A percentile compares a stretch with the other conserved stretches of the same genome.
These are phyloP conservation scores for Pogonus chalceus DNA, from an alignment of 1,140 invertebrate genomes.

Conservation along the genomic window DNA sequence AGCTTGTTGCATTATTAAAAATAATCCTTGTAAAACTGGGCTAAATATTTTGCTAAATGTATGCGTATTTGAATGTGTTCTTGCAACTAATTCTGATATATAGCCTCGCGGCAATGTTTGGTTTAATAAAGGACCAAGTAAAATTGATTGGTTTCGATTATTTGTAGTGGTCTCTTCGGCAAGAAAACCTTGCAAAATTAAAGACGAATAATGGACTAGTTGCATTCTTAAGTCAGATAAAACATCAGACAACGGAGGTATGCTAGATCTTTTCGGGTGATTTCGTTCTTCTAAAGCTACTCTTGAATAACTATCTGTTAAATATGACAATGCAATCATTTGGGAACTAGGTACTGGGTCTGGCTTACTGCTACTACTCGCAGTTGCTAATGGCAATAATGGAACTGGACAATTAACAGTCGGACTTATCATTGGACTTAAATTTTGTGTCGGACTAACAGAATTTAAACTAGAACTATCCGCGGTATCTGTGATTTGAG, in stretches of 20 bases:
- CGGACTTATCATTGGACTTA: slow-evolving; percentile 36
- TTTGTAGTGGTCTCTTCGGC: slow-evolving; percentile 20
- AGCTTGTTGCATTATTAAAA: slow-evolving; percentile 55
- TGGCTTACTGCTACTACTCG: slow-evolving; percentile 25
- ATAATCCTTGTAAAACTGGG: slow-evolving; percentile 59
- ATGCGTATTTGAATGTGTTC: slow-evolving; percentile 42
- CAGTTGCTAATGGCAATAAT: slow-evolving; percentile 22
- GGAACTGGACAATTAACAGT: slow-evolving; percentile 27
- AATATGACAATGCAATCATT: slow-evolving; percentile 44
- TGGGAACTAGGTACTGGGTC: slow-evolving; percentile 34
- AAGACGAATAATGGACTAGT: slow-evolving; percentile 49
- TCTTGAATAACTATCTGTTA: slow-evolving; percentile 56
- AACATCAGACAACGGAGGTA: slow-evolving; percentile 43
- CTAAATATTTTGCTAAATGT: slow-evolving; percentile 56
- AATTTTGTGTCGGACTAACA: slow-evolving; percentile 22
- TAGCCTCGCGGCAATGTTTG: slow-evolving; percentile 57
- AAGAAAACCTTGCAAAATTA: slow-evolving; percentile 48
- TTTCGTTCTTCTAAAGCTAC: slow-evolving; percentile 57
- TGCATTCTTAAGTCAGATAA: slow-evolving; percentile 49
- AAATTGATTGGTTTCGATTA: slow-evolving; percentile 35
- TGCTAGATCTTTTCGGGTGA: slow-evolving; percentile 57
- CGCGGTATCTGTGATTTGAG: slow-evolving; percentile 38
- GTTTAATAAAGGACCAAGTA: slow-evolving; percentile 49
- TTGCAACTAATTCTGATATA: slow-evolving; percentile 50
- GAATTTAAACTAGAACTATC: slow-evolving; percentile 34